A percentile compares a stretch with the other conserved stretches of the same genome.
These are phyloP conservation scores for Neopipo cinnamomea DNA, from an alignment of 2,113 vertebrate species.

Conservation along the genomic window DNA sequence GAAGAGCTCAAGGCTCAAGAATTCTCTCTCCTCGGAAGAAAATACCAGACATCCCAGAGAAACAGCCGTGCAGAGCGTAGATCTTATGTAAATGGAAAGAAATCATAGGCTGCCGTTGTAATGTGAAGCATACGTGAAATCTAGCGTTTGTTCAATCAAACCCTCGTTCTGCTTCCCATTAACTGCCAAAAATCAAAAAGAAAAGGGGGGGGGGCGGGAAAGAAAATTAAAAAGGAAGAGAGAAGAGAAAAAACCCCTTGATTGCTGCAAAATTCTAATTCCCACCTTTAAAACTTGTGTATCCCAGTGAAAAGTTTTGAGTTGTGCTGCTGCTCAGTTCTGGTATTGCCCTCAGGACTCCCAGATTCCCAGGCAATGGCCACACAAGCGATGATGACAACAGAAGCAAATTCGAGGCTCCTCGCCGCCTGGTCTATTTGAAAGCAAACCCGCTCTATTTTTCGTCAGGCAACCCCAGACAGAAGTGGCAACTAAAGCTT, in stretches of 20 bases:
- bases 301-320: background rate
- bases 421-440: constrained; percentile 38
- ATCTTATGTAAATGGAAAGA: background rate
- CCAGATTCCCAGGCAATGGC: background rate
- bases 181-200: background rate
- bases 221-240: background rate
- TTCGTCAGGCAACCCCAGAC: constrained; percentile 53
- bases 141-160: background rate
- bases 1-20: background rate
- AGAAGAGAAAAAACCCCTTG: background rate
- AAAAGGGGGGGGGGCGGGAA: background rate
- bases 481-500: constrained; percentile 45
- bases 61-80: background rate
- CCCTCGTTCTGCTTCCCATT: background rate
- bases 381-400: background rate
- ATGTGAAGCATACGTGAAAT: background rate
- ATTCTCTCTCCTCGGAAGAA: background rate
- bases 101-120: background rate
- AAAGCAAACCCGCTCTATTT: constrained; percentile 70
- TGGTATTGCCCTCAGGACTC: background rate
- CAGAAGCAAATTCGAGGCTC: background rate
- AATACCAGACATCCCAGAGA: background rate
- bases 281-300: background rate
- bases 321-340: background rate
- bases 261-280: background rate